Base-by-base conservation (phyloP, 1,140 invertebrate species). In the Coenobita brevimanus region DNA sequence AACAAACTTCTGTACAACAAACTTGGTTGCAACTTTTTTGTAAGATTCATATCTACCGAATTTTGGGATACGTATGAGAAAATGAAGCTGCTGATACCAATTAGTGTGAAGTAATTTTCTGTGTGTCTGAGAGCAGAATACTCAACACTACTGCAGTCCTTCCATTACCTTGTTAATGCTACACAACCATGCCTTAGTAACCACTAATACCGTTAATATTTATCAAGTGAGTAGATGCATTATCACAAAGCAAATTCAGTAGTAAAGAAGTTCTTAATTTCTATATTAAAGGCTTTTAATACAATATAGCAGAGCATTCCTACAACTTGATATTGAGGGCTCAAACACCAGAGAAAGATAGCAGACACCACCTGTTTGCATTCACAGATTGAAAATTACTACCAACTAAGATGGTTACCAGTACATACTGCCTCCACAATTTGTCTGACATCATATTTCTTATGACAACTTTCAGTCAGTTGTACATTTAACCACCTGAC, bases 101-200 rank as follows among this genome's bases (percentile, higher is more conserved):
- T 24, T 27, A 36, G 38, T 69, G 46, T 67, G 73, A 79, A 86
- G 73, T 86, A 62, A 75, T 76, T 86, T 86, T 79, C 73, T 86
- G 73, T 86, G 82, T 85, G 73, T 76, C 83, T 86, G 83, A 86
- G 69, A 86, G 83, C 79, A 82, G 83, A 86, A 78, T 86, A 67
- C 73, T 86, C 83, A 73, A 86, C 62, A 79, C 83, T 86, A 86
- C 83, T 86, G 73, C 83, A 86, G 83, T 86, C 83, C 21, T 86
- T 64, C 43, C 83, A 86, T 79, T 30, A 46, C 43, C 54, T 78
- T 54, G 83, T 86, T 86, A 86, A 86, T 50, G 50, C 83, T 86
- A 86, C 83, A 86, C 73, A 86, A 86, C 67, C 83, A 86, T 86
- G 83, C 83, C 83, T 86, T 79, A 86, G 69, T 78, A 78, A 60